Evolutionary conservation across 1,140 invertebrate genomes (phyloP).

Genomic region (Aphaenogaster floridana): DNA sequence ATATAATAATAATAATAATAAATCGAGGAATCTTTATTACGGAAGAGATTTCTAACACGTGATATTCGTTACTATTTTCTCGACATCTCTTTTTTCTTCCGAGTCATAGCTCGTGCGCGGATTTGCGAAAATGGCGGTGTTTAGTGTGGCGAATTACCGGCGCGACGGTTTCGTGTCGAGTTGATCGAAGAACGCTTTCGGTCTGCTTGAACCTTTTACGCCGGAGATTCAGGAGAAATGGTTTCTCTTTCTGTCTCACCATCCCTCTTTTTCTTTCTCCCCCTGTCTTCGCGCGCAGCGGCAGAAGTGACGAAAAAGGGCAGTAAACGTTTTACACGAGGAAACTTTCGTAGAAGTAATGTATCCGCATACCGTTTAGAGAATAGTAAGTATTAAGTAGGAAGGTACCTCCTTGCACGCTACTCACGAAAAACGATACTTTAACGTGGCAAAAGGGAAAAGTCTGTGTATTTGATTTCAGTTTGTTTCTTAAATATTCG

Average conservation of each 20-base stretch:
- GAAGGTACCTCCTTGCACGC: constrained; percentile 73
- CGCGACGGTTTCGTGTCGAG: constrained; percentile 60
- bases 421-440: constrained; percentile 66
- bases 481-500: constrained; percentile 69
- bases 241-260: constrained; percentile 24
- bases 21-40: not conserved
- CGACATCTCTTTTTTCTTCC: not conserved
- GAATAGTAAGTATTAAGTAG: constrained; percentile 71
- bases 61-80: constrained; percentile 16
- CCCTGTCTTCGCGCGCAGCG: constrained; percentile 22
- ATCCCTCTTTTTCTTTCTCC: not conserved
- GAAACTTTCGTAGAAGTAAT: constrained; percentile 71
- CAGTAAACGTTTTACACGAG: constrained; percentile 67
- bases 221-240: constrained; percentile 49
- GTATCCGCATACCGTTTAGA: constrained; percentile 71
- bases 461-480: constrained; percentile 56
- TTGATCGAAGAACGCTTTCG: constrained; percentile 61
- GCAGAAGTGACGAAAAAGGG: constrained; percentile 72
- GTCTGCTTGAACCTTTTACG: constrained; percentile 49
- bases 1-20: too few relatives aligned
- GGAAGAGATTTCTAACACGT: not conserved
- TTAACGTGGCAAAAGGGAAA: constrained; percentile 39
- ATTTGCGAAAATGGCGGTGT: constrained; percentile 41
- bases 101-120: not conserved
- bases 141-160: constrained; percentile 53